Base-by-base conservation (phyloP, 2,113 vertebrate species). In the Silurus glanis region DNA sequence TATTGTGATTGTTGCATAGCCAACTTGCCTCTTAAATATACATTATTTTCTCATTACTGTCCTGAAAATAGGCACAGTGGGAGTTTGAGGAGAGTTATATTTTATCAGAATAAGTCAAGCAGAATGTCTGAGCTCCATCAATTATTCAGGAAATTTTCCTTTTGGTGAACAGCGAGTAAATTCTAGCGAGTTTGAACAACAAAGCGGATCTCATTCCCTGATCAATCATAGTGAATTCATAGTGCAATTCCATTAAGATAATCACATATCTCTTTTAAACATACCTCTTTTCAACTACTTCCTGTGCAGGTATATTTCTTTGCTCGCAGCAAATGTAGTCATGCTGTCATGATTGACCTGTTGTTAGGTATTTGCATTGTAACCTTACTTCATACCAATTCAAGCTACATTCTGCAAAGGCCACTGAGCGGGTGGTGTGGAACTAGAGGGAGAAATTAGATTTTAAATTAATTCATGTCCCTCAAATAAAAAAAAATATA, bases 391-490 rank as follows among this genome's bases (percentile, higher is more conserved):
- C 75, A 71, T 28, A 86, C 80, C 61, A 82, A 83, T 47, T 83
- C 80, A 82, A 13, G 37, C 85, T 66, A 83, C 59, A 66, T 76
- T 61, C 71, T 58, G 59, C 71, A 87, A 87, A 83, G 80, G 85
- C 85, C 80, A 82, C 83, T 61, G 71, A 76, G 84, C 61, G 14
- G 9, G 14, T 76, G 59, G 71, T 66, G 71, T 55, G 51, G 71
- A 82, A 84, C 82, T 53, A 69, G 59, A 78, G 21, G 47, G 17
- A 83, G 87, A 85, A 91, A 88, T 91, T 71, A 80, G 83, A 87
- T 89, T 90, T 85, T 88, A 89, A 91, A 90, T 90, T 72, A 88
- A 87, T 86, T 87, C 86, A 85, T 85, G 86, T 83, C 86, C n/a
- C 76, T 74, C 56, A 76, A 80, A 83, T 61, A 78, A 85, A 37